Base-by-base conservation (phyloP, 37 sponge, comb jelly and placozoan genomes). In the Dysidea cf. avara region DNA sequence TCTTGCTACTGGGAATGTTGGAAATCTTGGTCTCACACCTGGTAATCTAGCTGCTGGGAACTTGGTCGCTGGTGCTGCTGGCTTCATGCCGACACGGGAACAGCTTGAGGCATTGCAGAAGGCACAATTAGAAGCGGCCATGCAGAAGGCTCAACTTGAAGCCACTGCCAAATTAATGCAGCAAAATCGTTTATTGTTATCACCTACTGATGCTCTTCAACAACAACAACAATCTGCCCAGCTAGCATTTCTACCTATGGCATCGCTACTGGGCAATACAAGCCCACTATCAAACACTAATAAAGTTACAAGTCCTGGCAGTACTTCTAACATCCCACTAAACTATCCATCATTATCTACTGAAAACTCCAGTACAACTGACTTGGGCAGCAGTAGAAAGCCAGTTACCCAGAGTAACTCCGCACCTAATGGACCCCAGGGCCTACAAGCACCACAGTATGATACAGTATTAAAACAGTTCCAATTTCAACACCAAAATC, bases 101-200 rank as follows among this genome's bases (percentile, higher is more conserved):
- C 85, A 85, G 79, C 49, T 85, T 56, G 85, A 85, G 37, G 79
- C 85, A 38, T 16, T 85, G 28, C 79, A 85, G 28, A 81, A 81
- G 57, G n/a, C n/a, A n/a, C n/a, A n/a, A n/a, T 51, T 78, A 46
- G 35, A 67, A n/a, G n/a, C n/a, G 2, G 14, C 67, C 18, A 24
- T 78, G 17, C 79, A 85, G 85, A 72, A 71, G 48, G n/a, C n/a
- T n/a, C 66, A 85, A 68, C 78, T 71, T 53, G n/a, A n/a, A n/a
- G n/a, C n/a, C n/a, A n/a, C n/a, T n/a, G n/a, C n/a, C n/a, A n/a
- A n/a, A n/a, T n/a, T n/a, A n/a, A 69, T 77, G 47, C 51, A 53
- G 6, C 38, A 18, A 13, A 37, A 57, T 40, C 32, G 58, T 59
- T 59, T 21, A 30, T 24, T 57, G 31, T 29, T 33, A 34, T 25